A percentile compares a stretch with the other conserved stretches of the same genome.
These are phyloP conservation scores for Diacarnus erythraeanus DNA, from an alignment of 37 sponge, comb jelly and placozoan species.

Conservation along the genomic window DNA sequence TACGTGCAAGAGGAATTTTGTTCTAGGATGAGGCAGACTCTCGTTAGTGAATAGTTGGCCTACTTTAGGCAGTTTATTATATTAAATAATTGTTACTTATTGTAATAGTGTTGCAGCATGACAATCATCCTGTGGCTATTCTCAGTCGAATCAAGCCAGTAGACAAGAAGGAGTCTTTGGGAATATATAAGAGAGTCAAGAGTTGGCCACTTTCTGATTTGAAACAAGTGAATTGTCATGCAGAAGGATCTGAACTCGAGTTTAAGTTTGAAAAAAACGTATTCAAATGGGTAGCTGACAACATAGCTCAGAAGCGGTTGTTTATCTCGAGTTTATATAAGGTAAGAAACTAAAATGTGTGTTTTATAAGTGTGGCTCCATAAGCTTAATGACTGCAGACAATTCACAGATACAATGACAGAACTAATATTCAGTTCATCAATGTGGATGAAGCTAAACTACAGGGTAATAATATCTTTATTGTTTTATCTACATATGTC, in stretches of 20 bases:
- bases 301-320: slow-evolving; percentile 68
- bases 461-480: not conserved
- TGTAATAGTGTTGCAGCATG: slow-evolving; percentile 37
- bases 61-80: too few species aligned
- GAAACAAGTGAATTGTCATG: slow-evolving; percentile 65
- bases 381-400: slow-evolving; percentile 9
- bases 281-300: slow-evolving; percentile 79
- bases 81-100: too few species aligned
- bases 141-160: slow-evolving; percentile 52
- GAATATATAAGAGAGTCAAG: slow-evolving; percentile 49
- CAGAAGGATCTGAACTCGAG: slow-evolving; percentile 57
- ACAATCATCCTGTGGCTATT: slow-evolving; percentile 36
- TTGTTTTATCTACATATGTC: not conserved
- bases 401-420: slow-evolving; percentile 51
- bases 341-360: slow-evolving; percentile 23
- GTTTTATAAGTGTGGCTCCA: not conserved
- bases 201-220: slow-evolving; percentile 75
- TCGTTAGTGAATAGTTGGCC: too few species aligned
- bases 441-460: slow-evolving; percentile 63
- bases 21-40: not conserved
- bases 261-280: slow-evolving; percentile 72
- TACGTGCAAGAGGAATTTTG: not conserved
- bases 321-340: slow-evolving; percentile 74
- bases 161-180: slow-evolving; percentile 4
- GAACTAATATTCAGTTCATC: slow-evolving; percentile 54